Evolutionary conservation across 2,888 invertebrate genomes (phyloP).

Genomic region (Thera obeliscata): DNA sequence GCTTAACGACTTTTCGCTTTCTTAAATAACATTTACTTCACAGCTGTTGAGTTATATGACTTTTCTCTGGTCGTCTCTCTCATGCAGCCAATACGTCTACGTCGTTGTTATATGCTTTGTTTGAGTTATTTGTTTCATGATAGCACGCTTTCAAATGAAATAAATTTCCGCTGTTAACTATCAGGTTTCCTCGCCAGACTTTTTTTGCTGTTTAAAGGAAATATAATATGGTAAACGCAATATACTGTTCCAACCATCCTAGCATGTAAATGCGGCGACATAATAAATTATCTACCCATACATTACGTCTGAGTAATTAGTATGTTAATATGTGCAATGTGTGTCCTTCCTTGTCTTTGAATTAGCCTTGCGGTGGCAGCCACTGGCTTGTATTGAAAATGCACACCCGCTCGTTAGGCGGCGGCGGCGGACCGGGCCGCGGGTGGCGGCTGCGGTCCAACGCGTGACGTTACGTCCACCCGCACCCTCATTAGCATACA

Average conservation of each 20-base stretch:
- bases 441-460: constrained; percentile 70
- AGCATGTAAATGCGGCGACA: constrained; percentile 24
- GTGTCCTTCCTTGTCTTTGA: constrained; percentile 43
- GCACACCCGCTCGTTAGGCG: constrained; percentile 77
- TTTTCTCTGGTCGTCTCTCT: neutral
- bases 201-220: neutral
- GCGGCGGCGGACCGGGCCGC: constrained; percentile 37
- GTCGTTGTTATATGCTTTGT: neutral
- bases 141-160: neutral
- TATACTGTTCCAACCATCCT: constrained; percentile 13
- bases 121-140: too few relatives aligned
- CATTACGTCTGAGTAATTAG: constrained; percentile 32
- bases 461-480: constrained; percentile 79
- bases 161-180: too few relatives aligned
- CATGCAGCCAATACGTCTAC: neutral
- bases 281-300: constrained; percentile 26
- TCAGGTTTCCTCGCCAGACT: neutral
- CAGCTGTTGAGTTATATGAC: constrained; percentile 13
- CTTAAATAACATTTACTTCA: constrained; percentile 26
- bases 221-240: neutral
- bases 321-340: constrained; percentile 32
- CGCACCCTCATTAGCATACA: constrained; percentile 82
- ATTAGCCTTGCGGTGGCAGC: constrained; percentile 47
- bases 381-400: constrained; percentile 69
- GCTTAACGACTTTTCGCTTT: constrained; percentile 37